A percentile compares a stretch with the other conserved stretches of the same genome.
phyloP scores from a whole-genome alignment of 2,888 invertebrate genomes.

The Agrotis exclamationis region DNA sequence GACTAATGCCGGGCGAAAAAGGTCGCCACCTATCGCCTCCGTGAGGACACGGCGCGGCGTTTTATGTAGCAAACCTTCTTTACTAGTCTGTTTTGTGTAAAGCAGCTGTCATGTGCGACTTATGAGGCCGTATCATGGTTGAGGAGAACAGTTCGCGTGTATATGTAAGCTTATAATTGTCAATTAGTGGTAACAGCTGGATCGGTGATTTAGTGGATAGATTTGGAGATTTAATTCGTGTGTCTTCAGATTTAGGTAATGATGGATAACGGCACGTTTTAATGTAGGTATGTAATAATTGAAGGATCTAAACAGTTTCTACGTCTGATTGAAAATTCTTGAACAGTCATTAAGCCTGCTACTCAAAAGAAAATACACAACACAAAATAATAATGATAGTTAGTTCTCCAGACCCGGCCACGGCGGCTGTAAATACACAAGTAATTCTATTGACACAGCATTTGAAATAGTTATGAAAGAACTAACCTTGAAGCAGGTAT shows the following conservation, averaged over 20 bases:
- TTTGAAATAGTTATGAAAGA: no score
- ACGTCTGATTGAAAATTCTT: no score
- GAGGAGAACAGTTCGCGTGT: constrained; percentile 27
- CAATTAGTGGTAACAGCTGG: constrained; percentile 46
- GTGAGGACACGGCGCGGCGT: no score
- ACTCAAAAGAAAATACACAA: no score
- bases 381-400: no score
- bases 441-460: no score
- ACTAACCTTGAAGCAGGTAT: constrained; percentile 83
- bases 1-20: no score
- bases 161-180: constrained; percentile 40
- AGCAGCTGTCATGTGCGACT: constrained; percentile 30
- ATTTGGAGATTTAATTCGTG: constrained; percentile 20
- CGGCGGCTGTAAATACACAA: no score
- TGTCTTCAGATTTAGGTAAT: constrained; percentile 14
- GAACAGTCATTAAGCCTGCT: no score
- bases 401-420: no score
- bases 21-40: no score
- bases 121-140: constrained; percentile 30
- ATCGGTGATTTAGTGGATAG: constrained; percentile 27
- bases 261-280: constrained; percentile 7
- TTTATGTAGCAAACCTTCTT: constrained; percentile 16
- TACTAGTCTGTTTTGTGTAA: background rate
- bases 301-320: background rate
- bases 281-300: background rate